Percentiles rank a stretch among this genome's conserved stretches.
These are phyloP conservation scores for Aegithalos caudatus DNA, from an alignment of 2,113 vertebrate genomes.

Conservation along the genomic window DNA sequence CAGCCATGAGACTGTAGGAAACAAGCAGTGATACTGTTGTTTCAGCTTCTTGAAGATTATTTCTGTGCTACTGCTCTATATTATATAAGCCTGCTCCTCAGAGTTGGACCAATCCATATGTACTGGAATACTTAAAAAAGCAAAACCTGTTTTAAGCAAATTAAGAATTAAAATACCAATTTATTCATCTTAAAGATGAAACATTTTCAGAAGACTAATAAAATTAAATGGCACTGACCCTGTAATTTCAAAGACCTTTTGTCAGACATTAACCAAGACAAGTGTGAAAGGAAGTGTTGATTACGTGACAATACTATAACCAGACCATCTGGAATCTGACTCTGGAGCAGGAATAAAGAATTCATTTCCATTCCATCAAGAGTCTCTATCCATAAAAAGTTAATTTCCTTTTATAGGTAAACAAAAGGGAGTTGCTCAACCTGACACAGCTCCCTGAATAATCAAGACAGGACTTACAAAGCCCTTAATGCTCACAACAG, in stretches of 20 bases:
- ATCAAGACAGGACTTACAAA: background rate
- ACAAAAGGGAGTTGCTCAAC: background rate
- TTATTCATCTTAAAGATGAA: background rate
- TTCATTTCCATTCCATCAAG: background rate
- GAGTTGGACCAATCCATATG: background rate
- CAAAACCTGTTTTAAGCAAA: background rate
- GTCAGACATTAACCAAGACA: background rate
- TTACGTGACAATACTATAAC: background rate
- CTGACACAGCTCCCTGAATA: background rate
- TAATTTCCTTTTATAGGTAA: background rate
- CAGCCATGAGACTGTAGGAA: background rate
- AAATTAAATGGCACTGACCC: background rate
- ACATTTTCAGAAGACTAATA: background rate
- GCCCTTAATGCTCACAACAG: background rate
- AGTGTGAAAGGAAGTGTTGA: background rate
- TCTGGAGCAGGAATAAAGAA: background rate
- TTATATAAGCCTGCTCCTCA: background rate
- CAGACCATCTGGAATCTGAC: background rate
- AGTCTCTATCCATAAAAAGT: background rate
- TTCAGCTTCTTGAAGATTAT: background rate
- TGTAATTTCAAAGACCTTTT: background rate
- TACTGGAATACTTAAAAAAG: background rate
- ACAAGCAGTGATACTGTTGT: background rate
- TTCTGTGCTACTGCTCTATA: background rate
- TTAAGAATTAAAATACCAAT: background rate